Percentiles rank a stretch among this genome's conserved stretches.
Evolutionary conservation across 2,888 invertebrate genomes (phyloP).

Genomic region (Tenthredo scrophulariae): DNA sequence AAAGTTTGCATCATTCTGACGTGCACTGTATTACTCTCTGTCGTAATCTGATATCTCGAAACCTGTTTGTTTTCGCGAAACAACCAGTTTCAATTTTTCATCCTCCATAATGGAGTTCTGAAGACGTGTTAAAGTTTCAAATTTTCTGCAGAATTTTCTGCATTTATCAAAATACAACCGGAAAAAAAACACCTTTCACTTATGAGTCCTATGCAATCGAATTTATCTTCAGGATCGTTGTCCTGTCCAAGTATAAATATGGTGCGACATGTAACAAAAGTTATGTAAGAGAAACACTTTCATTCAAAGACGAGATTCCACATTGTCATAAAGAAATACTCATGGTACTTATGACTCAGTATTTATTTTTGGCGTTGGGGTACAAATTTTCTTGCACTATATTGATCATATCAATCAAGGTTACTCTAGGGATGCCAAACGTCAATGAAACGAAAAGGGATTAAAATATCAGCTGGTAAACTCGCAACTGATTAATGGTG

Average conservation of each 20-base stretch:
- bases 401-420: background rate
- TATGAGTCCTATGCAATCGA: background rate
- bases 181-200: background rate
- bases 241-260: background rate
- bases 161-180: background rate
- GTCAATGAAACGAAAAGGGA: slow-evolving; percentile 5
- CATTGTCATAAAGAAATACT: slow-evolving; percentile 15
- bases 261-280: background rate
- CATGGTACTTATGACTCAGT: background rate
- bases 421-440: background rate
- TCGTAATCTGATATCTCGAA: background rate
- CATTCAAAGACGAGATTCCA: background rate
- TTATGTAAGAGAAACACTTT: background rate
- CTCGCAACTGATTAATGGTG: slow-evolving; percentile 15
- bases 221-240: background rate
- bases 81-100: slow-evolving; percentile 10
- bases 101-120: background rate
- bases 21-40: slow-evolving; percentile 35
- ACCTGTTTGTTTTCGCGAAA: slow-evolving; percentile 32
- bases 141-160: background rate
- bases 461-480: slow-evolving; percentile 24
- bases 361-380: background rate
- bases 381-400: background rate
- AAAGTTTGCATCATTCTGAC: slow-evolving; percentile 25
- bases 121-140: background rate